Evolutionary conservation across 1,140 invertebrate species (phyloP).

Genomic region (Oreohelix idahoensis): DNA sequence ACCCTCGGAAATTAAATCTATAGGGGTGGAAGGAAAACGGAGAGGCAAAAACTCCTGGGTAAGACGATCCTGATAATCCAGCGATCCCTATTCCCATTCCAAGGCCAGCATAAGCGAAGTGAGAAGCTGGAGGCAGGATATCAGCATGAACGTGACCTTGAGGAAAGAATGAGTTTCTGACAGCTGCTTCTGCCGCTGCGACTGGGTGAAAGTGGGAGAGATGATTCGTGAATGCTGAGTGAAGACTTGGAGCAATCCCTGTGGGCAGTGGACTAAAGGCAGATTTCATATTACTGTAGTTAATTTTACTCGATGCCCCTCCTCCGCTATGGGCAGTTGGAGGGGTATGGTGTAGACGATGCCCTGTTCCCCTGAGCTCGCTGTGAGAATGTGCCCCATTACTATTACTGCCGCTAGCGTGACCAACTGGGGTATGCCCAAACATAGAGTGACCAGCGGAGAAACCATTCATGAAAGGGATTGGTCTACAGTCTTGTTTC

Average conservation of each 20-base stretch:
- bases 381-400: slow-evolving; percentile 21
- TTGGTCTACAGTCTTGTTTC: slow-evolving; percentile 8
- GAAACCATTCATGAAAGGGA: slow-evolving; percentile 36
- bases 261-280: slow-evolving; percentile 69
- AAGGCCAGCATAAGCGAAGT: slow-evolving; percentile 52
- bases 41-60: slow-evolving; percentile 51
- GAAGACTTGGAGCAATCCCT: slow-evolving; percentile 52
- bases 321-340: slow-evolving; percentile 18
- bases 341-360: neutral
- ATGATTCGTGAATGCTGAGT: slow-evolving; percentile 69
- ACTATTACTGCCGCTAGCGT: slow-evolving; percentile 5
- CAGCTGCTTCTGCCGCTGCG: slow-evolving; percentile 46
- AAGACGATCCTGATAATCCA: slow-evolving; percentile 41
- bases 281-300: slow-evolving; percentile 61
- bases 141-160: slow-evolving; percentile 44
- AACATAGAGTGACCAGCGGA: neutral
- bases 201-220: slow-evolving; percentile 50
- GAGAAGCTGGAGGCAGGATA: slow-evolving; percentile 41
- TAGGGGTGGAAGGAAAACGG: slow-evolving; percentile 59
- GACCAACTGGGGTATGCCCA: neutral
- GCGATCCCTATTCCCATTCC: slow-evolving; percentile 44
- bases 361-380: neutral
- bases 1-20: slow-evolving; percentile 44
- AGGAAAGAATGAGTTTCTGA: slow-evolving; percentile 53
- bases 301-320: slow-evolving; percentile 34